Conservation (phyloP, 2,888 invertebrate species). For the Ichneumoninae sp. region DNA sequence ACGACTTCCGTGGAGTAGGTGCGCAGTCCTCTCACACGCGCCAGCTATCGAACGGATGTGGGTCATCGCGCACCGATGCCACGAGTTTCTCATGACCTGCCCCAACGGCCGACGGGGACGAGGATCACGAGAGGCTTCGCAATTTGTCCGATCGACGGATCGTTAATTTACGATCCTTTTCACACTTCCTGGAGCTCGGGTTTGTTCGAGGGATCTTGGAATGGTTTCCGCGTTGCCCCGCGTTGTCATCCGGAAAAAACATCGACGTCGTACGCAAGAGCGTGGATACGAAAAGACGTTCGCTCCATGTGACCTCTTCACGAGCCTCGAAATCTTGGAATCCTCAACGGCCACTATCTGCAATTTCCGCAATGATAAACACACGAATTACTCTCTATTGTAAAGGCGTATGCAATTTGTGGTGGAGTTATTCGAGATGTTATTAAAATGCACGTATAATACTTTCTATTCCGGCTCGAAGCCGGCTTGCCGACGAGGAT, state of each 20-base stretch:
- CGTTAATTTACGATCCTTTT: slow-evolving; percentile 60
- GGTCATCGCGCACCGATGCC: slow-evolving; percentile 75
- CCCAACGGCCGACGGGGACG: slow-evolving; percentile 69
- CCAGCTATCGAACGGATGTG: slow-evolving; percentile 70
- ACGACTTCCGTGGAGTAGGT: slow-evolving; percentile 54
- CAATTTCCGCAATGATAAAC: background rate
- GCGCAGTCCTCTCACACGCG: slow-evolving; percentile 58
- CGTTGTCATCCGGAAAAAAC: background rate
- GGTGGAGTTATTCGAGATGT: slow-evolving; percentile 15
- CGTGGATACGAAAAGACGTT: background rate
- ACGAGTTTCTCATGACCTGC: slow-evolving; percentile 78
- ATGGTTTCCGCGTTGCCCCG: background rate
- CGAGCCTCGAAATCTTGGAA: background rate
- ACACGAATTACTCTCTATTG: background rate
- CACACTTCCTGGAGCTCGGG: slow-evolving; percentile 8
- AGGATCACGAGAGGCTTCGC: slow-evolving; percentile 30
- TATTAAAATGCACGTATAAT: background rate
- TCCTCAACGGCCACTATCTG: background rate
- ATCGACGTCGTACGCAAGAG: background rate
- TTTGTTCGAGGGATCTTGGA: background rate
- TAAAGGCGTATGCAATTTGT: slow-evolving; percentile 27
- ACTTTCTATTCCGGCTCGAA: slow-evolving; percentile 26
- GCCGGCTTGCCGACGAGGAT: background rate
- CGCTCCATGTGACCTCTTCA: no score
- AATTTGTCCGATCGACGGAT: slow-evolving; percentile 16